These are phyloP conservation scores for Amblyjoppa fuscipennis DNA, from an alignment of 2,888 invertebrate species.

Conservation along the genomic window DNA sequence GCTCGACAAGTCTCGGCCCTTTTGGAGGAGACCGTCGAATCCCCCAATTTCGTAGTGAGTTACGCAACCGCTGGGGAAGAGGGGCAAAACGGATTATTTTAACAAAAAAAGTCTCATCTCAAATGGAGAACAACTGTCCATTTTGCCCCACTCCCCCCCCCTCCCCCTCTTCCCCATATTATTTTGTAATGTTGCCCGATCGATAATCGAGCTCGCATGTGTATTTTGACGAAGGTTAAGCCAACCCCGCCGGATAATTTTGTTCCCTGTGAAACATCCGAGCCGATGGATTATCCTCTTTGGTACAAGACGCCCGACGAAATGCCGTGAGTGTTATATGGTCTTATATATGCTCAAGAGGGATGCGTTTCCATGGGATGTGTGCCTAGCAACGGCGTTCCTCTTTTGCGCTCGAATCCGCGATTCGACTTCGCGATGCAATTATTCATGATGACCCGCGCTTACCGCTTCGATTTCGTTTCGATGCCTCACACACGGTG, in stretches of 20 bases:
- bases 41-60: conserved; percentile 74
- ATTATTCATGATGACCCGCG: conserved; percentile 52
- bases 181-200: background rate
- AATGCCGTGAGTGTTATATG: conserved; percentile 71
- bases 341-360: conserved; percentile 13
- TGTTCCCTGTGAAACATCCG: conserved; percentile 69
- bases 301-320: conserved; percentile 78
- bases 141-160: too few relatives aligned
- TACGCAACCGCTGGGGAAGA: background rate
- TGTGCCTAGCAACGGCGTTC: conserved; percentile 9
- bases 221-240: conserved; percentile 64
- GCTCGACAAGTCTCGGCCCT: conserved; percentile 76
- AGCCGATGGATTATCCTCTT: conserved; percentile 73
- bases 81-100: too few relatives aligned
- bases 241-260: conserved; percentile 75
- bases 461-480: conserved; percentile 1
- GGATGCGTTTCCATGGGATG: conserved; percentile 2
- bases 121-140: too few relatives aligned
- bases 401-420: background rate
- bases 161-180: background rate
- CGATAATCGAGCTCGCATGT: background rate
- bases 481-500: background rate
- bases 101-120: too few relatives aligned
- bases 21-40: conserved; percentile 77
- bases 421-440: conserved; percentile 17